Conservation (phyloP, 2,888 invertebrate species). For the Aphrophora alni region DNA sequence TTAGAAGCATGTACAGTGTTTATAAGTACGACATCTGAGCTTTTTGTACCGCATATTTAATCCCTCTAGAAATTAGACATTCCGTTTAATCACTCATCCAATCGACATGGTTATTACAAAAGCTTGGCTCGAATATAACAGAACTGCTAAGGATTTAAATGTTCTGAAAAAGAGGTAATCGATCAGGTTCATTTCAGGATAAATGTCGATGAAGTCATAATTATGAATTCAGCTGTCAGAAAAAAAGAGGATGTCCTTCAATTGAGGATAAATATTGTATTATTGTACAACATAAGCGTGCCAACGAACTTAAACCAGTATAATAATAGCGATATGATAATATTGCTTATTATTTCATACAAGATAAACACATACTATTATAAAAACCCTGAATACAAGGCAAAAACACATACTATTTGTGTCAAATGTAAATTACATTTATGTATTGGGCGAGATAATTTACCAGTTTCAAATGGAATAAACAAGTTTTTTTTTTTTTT, state of each 20-base stretch:
- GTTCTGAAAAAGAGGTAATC: conserved; percentile 20
- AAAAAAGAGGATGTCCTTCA: conserved; percentile 23
- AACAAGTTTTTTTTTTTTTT: too few relatives aligned
- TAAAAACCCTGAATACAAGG: too few relatives aligned
- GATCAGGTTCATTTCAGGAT: conserved; percentile 32
- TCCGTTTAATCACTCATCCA: conserved; percentile 34
- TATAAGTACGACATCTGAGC: conserved; percentile 37
- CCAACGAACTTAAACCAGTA: too few relatives aligned
- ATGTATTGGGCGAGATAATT: too few relatives aligned
- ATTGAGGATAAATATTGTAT: too few relatives aligned
- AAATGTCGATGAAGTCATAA: conserved; percentile 20
- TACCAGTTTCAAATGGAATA: too few relatives aligned
- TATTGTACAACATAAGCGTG: too few relatives aligned
- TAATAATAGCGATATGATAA: too few relatives aligned
- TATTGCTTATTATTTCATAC: too few relatives aligned
- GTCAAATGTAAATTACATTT: too few relatives aligned
- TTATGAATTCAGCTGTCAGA: not conserved
- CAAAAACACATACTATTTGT: too few relatives aligned
- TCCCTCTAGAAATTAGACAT: conserved; percentile 35
- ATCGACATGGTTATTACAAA: conserved; percentile 38
- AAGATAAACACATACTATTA: too few relatives aligned
- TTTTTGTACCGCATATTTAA: conserved; percentile 36
- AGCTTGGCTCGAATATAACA: conserved; percentile 36
- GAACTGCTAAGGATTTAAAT: not conserved
- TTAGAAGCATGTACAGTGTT: conserved; percentile 36